Evolutionary conservation across 1,140 invertebrate species (phyloP).

Genomic region (Camponotus vicinus): DNA sequence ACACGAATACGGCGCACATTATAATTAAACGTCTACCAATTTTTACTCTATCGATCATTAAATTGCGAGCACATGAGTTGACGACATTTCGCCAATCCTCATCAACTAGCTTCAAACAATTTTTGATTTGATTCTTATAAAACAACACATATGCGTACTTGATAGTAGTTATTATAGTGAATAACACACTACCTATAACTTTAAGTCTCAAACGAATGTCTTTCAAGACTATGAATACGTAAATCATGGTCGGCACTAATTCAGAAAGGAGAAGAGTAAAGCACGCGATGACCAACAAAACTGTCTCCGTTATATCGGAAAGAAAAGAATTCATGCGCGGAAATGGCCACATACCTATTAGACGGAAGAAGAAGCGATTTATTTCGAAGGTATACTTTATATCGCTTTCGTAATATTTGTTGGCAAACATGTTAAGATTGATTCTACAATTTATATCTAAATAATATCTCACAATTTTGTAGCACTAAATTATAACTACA

Average conservation of each 20-base stretch:
- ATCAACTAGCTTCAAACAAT: neutral
- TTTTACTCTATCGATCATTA: neutral
- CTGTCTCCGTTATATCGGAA: neutral
- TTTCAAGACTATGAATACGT: conserved; percentile 1
- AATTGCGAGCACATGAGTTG: neutral
- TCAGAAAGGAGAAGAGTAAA: neutral
- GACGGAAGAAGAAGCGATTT: conserved; percentile 3
- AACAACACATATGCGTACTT: neutral
- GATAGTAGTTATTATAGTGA: neutral
- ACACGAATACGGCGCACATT: neutral
- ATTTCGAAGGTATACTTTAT: neutral
- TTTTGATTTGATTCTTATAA: neutral
- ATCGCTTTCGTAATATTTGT: conserved; percentile 41
- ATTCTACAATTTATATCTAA: neutral
- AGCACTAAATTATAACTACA: neutral
- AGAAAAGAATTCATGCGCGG: neutral
- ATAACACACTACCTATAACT: neutral
- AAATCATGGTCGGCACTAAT: neutral
- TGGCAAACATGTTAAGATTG: conserved; percentile 7
- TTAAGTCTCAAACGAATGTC: neutral
- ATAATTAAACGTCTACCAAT: conserved; percentile 7
- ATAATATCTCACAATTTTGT: neutral
- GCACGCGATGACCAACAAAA: neutral
- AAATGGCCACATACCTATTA: conserved; percentile 29
- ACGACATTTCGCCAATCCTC: conserved; percentile 8